Conservation (phyloP, 2,888 invertebrate species). For the Cantharis rufa region DNA sequence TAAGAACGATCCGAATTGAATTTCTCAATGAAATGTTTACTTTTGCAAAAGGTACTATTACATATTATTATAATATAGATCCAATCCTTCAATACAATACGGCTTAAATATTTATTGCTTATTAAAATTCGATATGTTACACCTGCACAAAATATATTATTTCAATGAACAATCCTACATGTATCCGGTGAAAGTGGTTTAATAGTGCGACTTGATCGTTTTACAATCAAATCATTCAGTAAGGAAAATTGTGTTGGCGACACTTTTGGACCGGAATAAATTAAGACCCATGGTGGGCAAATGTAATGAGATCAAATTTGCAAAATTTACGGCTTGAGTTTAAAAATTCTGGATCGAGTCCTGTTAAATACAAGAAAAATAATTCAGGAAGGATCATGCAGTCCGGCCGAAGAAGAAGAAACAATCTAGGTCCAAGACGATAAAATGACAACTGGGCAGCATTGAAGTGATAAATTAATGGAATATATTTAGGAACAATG, state of each 20-base stretch:
- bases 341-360: too few species aligned
- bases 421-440: too few species aligned
- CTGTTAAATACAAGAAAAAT: too few species aligned
- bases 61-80: background rate
- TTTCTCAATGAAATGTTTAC: background rate
- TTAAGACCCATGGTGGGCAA: background rate
- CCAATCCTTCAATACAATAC: background rate
- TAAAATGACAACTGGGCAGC: background rate
- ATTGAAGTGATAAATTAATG: background rate
- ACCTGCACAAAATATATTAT: background rate
- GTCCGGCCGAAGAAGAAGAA: too few species aligned
- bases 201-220: background rate
- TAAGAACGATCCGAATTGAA: background rate
- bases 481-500: background rate
- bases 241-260: background rate
- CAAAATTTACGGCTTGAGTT: background rate
- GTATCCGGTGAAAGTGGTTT: constrained; percentile 10
- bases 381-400: too few species aligned
- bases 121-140: background rate
- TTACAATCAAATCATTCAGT: background rate
- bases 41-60: background rate
- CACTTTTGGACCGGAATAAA: background rate
- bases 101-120: background rate
- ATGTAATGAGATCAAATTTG: background rate
- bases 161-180: constrained; percentile 6